Conservation (phyloP, 92 coral and sea anemone genomes). For the Scolanthus callimorphus region DNA sequence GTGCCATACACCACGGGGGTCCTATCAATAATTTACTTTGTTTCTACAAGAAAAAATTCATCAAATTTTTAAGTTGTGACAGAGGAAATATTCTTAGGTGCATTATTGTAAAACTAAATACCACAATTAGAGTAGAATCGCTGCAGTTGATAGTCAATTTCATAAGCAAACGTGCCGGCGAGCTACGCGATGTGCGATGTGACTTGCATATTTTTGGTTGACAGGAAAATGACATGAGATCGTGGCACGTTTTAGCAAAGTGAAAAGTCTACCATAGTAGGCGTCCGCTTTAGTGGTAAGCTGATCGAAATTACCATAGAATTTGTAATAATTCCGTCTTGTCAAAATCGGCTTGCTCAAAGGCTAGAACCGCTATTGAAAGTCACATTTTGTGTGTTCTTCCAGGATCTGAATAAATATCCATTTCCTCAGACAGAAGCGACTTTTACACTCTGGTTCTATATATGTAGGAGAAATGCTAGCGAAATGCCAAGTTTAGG, state of each 20-base stretch:
- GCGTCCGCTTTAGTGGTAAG: constrained; percentile 13
- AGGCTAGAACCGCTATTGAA: constrained; percentile 18
- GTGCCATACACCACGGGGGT: constrained; percentile 76
- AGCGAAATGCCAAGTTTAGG: no score
- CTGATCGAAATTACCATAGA: constrained; percentile 53
- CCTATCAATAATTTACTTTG: constrained; percentile 73
- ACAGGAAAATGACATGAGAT: constrained; percentile 2
- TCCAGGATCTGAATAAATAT: constrained; percentile 81
- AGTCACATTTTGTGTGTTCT: constrained; percentile 43
- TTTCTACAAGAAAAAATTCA: constrained; percentile 64
- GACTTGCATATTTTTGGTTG: not conserved
- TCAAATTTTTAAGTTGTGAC: constrained; percentile 45
- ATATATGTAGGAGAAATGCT: no score
- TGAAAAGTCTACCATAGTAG: constrained; percentile 17
- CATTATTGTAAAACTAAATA: constrained; percentile 48
- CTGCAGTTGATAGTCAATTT: not conserved
- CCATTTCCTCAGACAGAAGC: constrained; percentile 59
- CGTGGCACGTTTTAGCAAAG: not conserved
- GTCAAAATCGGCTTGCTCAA: constrained; percentile 37
- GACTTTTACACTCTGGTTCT: no score
- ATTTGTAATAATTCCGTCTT: constrained; percentile 30
- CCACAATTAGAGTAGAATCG: constrained; percentile 16
- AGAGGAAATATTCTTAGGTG: constrained; percentile 33
- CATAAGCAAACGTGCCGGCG: not conserved
- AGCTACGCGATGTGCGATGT: not conserved